Evolutionary conservation across 1,140 invertebrate genomes (phyloP).

Genomic region (Portunus trituberculatus): DNA sequence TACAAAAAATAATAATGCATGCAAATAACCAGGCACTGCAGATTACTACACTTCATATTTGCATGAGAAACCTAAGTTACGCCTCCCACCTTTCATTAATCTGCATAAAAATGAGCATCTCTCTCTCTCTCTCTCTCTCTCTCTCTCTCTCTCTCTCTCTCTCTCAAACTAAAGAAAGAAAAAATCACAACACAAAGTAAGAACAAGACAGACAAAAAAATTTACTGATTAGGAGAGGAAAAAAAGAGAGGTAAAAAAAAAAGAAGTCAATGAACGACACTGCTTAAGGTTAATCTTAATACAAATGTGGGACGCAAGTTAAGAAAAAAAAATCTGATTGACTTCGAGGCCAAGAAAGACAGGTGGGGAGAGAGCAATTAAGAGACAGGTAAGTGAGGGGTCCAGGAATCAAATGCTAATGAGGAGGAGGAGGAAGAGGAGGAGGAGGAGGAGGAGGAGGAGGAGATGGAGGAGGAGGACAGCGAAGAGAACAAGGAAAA

Average conservation of each 20-base stretch:
- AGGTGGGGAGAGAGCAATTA: slow-evolving; percentile 52
- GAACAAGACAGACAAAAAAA: background rate
- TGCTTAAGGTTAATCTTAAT: background rate
- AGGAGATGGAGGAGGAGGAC: background rate
- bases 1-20: slow-evolving; percentile 12
- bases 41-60: slow-evolving; percentile 43
- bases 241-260: background rate
- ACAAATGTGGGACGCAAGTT: background rate
- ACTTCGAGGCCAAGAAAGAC: slow-evolving; percentile 35
- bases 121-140: slow-evolving; percentile 9
- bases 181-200: background rate
- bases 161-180: background rate
- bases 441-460: background rate
- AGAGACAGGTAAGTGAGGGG: slow-evolving; percentile 39
- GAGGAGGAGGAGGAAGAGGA: slow-evolving; percentile 30
- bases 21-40: slow-evolving; percentile 30
- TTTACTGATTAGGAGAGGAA: background rate
- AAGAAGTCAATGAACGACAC: background rate
- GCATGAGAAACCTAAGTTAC: background rate
- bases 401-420: slow-evolving; percentile 63
- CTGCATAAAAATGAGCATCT: slow-evolving; percentile 14
- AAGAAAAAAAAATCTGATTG: slow-evolving; percentile 39
- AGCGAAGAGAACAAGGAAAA: background rate
- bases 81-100: slow-evolving; percentile 33
- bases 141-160: slow-evolving; percentile 22